Evolutionary conservation across 2,888 invertebrate genomes (phyloP), one percentile per base, ranked within the genome.

Genomic region (Crepidodera aurea): DNA sequence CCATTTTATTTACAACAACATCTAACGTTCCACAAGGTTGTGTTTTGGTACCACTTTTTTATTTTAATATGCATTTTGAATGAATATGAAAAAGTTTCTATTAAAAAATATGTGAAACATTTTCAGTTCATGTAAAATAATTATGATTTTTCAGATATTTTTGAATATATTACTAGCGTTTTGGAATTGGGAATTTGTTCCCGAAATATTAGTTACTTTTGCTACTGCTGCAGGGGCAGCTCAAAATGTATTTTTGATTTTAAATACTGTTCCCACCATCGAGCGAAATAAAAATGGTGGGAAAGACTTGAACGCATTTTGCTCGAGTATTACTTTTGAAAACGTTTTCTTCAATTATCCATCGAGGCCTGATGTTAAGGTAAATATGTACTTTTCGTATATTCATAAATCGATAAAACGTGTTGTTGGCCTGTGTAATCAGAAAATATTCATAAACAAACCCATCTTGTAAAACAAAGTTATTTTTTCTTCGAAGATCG

Each of bases 331-430:
- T 61, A 85, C 85, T 65, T 86, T 94, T 68, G 84, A 85, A 65
- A 83, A 91, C 71, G 87, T 94, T 0, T 82, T 85, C 22, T 94
- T 94, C 78, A 84, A 86, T 51, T 94, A 94, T 80, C 94, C 94
- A 0, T 88, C 91, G 0, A 83, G 94, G 65, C 83, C 87, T 3
- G 88, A 90, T 69, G 88, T 90, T 10, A 84, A 87, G 75, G 89
- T 92, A 77, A 50, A 5, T 19, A 42, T 16, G 6, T 16, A 4
- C 2, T 18, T 42, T 18, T 42, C 8, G 6, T 39, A 15, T 7
- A n/a, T n/a, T n/a, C n/a, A n/a, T n/a, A n/a, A n/a, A n/a, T n/a
- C n/a, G n/a, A n/a, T n/a, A n/a, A n/a, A n/a, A n/a, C n/a, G n/a
- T n/a, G n/a, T n/a, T n/a, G n/a, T n/a, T n/a, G n/a, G n/a, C n/a